Base-by-base conservation (phyloP, 2,797 vertebrate genomes). In the Lates japonicus region DNA sequence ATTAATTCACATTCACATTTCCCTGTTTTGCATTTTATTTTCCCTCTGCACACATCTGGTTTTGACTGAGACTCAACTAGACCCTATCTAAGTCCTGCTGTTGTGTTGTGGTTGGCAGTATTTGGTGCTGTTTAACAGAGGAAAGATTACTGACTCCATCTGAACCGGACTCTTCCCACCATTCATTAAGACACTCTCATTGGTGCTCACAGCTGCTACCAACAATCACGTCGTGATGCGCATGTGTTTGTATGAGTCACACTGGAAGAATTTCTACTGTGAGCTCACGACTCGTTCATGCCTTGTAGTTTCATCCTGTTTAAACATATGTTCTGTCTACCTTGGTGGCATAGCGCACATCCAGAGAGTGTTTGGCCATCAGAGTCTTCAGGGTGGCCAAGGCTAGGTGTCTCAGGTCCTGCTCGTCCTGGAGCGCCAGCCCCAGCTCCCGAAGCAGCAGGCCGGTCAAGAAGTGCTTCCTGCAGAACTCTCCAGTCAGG, bases 341-440 rank as follows among this genome's bases (percentile, higher is more conserved):
- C 94, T 96, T 97, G 60, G 96, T 95, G 84, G 94, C 86, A 0
- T 99, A 99, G 93, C 98, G 97, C 82, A 97, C 94, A 83, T 99
- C 98, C 83, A 99, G 96, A 0, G 98, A 99, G 90, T 99, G 98
- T 87, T 99, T 99, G 84, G 98, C 97, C 98, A 99, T 99, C 20
- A 99, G 91, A 61, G 97, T 98, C 92, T 99, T 99, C n/a, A 99
- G 95, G 52, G 97, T 97, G 82, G 97, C 96, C 88, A 99, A 92
- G 39, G 98, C 98, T 19, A 98, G 88, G 90, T 99, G 98, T 66
- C 98, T 95, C 67, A 99, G 95, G 81, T 99, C 97, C 92, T 99
- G 98, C 79, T 99, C 98, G 29, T 99, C 98, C 86, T 99, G 98
- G 31, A 99, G 92, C 2, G 98, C 98, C 93, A 98, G 96, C 8